phyloP scores from a whole-genome alignment of 1,140 invertebrate genomes.

The Manduca sexta region DNA sequence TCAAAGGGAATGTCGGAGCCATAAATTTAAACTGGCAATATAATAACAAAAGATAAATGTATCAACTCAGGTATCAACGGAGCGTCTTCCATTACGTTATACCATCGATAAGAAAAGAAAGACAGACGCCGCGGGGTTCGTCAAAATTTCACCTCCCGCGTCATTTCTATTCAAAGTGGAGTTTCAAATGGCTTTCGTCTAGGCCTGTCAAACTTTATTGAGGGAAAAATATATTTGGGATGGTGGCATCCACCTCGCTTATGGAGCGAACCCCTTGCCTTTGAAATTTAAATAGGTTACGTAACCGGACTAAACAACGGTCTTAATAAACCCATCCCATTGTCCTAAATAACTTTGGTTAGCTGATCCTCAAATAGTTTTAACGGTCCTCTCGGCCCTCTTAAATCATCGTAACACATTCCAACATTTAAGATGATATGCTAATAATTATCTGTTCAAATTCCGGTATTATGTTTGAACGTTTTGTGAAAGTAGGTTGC shows the following conservation, averaged over 20 bases:
- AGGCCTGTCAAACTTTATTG: slow-evolving; percentile 15
- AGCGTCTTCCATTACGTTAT: slow-evolving; percentile 17
- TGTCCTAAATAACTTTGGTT: slow-evolving; percentile 6
- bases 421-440: too few relatives aligned
- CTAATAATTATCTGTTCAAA: too few relatives aligned
- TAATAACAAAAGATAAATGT: slow-evolving; percentile 9
- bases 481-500: too few relatives aligned
- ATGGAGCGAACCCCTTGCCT: slow-evolving; percentile 19
- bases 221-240: slow-evolving; percentile 22
- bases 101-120: slow-evolving; percentile 26
- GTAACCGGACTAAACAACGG: slow-evolving; percentile 15
- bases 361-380: neutral
- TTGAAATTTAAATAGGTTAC: slow-evolving; percentile 43
- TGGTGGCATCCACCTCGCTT: slow-evolving; percentile 18
- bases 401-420: too few relatives aligned
- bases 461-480: too few relatives aligned
- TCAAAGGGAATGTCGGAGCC: too few relatives aligned
- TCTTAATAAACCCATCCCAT: slow-evolving; percentile 14
- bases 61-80: slow-evolving; percentile 5
- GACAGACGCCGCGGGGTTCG: slow-evolving; percentile 21
- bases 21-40: slow-evolving; percentile 11
- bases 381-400: neutral
- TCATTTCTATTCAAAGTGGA: slow-evolving; percentile 56
- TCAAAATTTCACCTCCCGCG: slow-evolving; percentile 40
- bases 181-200: slow-evolving; percentile 20